Conservation (phyloP, 2,113 vertebrate genomes). For the Cryptomyrus ogoouensis region DNA sequence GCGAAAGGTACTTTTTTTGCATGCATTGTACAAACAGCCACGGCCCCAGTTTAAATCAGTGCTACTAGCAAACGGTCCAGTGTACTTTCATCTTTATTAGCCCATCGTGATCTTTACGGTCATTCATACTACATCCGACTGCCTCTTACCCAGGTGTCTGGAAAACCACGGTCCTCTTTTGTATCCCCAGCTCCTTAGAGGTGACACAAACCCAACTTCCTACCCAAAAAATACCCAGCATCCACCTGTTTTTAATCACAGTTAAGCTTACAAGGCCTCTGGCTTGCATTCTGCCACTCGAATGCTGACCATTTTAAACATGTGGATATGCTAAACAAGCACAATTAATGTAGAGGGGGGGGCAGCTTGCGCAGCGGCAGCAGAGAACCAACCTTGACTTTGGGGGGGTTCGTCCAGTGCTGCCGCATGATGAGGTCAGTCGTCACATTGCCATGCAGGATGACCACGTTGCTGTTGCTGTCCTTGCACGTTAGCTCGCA, state of each 20-base stretch:
- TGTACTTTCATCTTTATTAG: not conserved
- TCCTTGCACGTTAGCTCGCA: slow-evolving; percentile 82
- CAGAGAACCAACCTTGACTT: slow-evolving; percentile 77
- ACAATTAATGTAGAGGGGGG: not conserved
- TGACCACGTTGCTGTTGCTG: slow-evolving; percentile 80
- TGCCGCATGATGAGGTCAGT: slow-evolving; percentile 66
- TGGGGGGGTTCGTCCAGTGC: slow-evolving; percentile 87
- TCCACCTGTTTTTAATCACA: not conserved
- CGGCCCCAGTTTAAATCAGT: not conserved
- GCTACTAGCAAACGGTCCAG: not conserved
- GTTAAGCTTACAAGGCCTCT: not conserved
- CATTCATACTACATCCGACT: not conserved
- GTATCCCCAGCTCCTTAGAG: not conserved
- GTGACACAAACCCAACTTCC: not conserved
- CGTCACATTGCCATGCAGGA: slow-evolving; percentile 78
- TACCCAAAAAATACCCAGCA: not conserved
- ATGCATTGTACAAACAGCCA: not conserved
- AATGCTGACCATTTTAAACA: not conserved
- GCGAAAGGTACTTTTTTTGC: not conserved
- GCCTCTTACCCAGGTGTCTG: not conserved
- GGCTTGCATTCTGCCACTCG: not conserved
- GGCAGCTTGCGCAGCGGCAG: not conserved
- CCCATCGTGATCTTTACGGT: not conserved
- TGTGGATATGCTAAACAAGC: not conserved
- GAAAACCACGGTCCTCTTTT: not conserved